Conservation (phyloP, 1,140 invertebrate species). For the Acromyrmex charruanus region DNA sequence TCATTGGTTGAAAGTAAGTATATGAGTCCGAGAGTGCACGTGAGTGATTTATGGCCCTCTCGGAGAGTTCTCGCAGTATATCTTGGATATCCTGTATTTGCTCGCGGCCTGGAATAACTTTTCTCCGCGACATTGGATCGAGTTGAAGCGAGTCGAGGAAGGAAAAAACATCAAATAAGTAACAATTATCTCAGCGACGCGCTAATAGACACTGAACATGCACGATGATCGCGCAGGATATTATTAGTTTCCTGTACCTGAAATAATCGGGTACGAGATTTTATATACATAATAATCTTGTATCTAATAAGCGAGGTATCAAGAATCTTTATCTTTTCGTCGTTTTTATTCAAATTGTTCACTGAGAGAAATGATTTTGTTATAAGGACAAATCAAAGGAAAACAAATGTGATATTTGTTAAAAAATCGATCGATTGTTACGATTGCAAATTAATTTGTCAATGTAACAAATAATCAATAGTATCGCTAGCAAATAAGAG, state of each 20-base stretch:
- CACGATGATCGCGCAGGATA: constrained; percentile 23
- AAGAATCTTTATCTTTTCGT: not conserved
- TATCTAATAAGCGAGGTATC: not conserved
- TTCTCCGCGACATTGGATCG: constrained; percentile 16
- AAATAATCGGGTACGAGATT: constrained; percentile 52
- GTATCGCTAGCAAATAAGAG: too few species aligned
- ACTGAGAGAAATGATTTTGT: too few species aligned
- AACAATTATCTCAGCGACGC: constrained; percentile 49
- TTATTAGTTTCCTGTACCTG: constrained; percentile 19
- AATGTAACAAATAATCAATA: too few species aligned
- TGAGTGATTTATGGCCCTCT: constrained; percentile 59
- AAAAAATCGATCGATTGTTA: too few species aligned
- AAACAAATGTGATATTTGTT: too few species aligned
- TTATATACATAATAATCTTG: not conserved
- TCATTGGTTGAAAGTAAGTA: constrained; percentile 60
- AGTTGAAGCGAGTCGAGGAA: not conserved
- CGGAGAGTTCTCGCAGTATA: constrained; percentile 50
- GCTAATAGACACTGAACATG: constrained; percentile 40
- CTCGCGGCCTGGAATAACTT: constrained; percentile 27
- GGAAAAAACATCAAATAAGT: not conserved
- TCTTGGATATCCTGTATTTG: constrained; percentile 56
- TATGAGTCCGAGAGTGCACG: constrained; percentile 50
- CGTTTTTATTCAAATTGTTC: constrained; percentile 9
- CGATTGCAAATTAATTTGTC: too few species aligned
- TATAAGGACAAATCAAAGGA: too few species aligned